Evolutionary conservation across 2,888 invertebrate species (phyloP).

Genomic region (Entomobrya proxima): DNA sequence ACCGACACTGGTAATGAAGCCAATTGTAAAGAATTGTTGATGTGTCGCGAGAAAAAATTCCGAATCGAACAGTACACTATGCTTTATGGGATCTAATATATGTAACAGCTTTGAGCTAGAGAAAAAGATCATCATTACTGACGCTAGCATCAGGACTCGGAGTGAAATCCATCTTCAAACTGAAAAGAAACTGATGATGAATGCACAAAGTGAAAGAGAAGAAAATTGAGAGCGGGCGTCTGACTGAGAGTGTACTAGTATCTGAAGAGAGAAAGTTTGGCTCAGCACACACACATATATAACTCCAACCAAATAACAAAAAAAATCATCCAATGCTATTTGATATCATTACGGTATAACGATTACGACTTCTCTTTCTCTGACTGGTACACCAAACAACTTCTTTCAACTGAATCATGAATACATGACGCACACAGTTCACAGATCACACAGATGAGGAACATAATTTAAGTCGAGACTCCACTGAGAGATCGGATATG

Average conservation of each 20-base stretch:
- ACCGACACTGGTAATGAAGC: constrained; percentile 56
- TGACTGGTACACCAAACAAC: neutral
- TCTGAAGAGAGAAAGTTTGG: neutral
- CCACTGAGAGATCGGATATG: constrained; percentile 7
- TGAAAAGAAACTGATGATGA: constrained; percentile 63
- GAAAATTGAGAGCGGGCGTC: constrained; percentile 24
- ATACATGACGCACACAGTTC: constrained; percentile 31
- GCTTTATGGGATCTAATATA: too few relatives aligned
- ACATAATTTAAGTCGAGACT: constrained; percentile 36
- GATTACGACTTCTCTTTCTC: neutral
- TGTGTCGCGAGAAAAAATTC: constrained; percentile 38
- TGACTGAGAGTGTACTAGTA: neutral
- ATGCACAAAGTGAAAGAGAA: constrained; percentile 48
- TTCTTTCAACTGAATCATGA: constrained; percentile 29
- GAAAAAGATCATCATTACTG: constrained; percentile 57
- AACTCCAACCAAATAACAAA: neutral
- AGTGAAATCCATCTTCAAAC: constrained; percentile 22
- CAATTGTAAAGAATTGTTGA: constrained; percentile 62
- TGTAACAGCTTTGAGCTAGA: neutral
- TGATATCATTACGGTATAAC: constrained; percentile 36
- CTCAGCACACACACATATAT: neutral
- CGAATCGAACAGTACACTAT: neutral
- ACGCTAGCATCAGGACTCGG: constrained; percentile 13
- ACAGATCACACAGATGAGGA: constrained; percentile 28
- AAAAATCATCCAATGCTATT: constrained; percentile 41